Percentiles rank a stretch among this genome's conserved stretches.
These are phyloP conservation scores for Magallana nippona DNA, from an alignment of 2,888 invertebrate genomes.

Conservation along the genomic window DNA sequence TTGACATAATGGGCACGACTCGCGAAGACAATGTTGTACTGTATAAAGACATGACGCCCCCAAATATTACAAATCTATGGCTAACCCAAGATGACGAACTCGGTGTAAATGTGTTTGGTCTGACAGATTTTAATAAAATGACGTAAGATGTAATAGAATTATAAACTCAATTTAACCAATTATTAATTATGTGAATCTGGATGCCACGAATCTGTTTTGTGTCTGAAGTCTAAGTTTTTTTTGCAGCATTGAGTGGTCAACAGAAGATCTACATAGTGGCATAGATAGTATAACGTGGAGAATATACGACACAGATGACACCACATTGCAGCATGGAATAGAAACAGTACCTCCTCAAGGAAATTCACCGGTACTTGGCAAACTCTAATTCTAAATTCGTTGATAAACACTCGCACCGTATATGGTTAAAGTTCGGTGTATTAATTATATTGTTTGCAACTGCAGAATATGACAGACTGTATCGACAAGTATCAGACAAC, in stretches of 20 bases:
- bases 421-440: no score
- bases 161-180: neutral
- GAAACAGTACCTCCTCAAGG: conserved; percentile 53
- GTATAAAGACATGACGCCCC: conserved; percentile 34
- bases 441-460: conserved; percentile 44
- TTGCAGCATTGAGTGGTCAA: conserved; percentile 57
- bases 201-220: no score
- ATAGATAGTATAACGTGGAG: conserved; percentile 53
- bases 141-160: neutral
- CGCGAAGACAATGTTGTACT: conserved; percentile 15
- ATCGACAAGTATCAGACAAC: conserved; percentile 19
- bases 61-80: conserved; percentile 31
- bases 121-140: conserved; percentile 32
- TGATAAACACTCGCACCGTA: no score
- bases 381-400: no score
- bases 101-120: conserved; percentile 9
- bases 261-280: conserved; percentile 56
- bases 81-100: conserved; percentile 16
- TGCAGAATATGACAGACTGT: conserved; percentile 2
- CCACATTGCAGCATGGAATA: conserved; percentile 51
- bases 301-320: conserved; percentile 52
- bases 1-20: conserved; percentile 27
- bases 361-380: neutral
- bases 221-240: no score
- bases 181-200: neutral